These are phyloP conservation scores for Stenchaetothrips biformis DNA, from an alignment of 2,888 invertebrate genomes.

Conservation along the genomic window DNA sequence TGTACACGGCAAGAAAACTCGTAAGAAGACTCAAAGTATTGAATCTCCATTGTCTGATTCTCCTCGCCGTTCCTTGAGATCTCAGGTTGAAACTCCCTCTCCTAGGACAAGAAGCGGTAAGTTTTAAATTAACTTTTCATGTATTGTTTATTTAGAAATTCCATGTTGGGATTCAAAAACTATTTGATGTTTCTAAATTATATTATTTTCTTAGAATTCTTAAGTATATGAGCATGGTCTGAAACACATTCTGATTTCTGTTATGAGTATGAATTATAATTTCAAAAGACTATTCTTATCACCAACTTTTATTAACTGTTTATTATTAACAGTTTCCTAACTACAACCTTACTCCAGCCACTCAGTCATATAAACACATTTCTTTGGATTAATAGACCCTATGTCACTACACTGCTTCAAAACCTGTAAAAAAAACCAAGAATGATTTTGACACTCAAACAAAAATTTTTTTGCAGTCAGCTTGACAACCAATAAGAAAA, in stretches of 20 bases:
- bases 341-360: conserved; percentile 62
- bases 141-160: not conserved
- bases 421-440: conserved; percentile 35
- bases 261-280: not conserved
- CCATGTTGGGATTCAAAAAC: not conserved
- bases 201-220: not conserved
- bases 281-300: not conserved
- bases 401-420: conserved; percentile 70
- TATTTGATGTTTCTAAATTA: not conserved
- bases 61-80: not conserved
- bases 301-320: not conserved
- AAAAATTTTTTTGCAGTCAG: not conserved
- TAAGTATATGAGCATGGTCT: not conserved
- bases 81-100: not conserved
- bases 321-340: conserved; percentile 10
- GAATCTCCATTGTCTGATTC: not conserved
- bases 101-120: not conserved
- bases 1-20: not conserved
- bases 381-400: conserved; percentile 77
- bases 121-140: not conserved
- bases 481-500: not conserved
- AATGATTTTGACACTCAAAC: not conserved
- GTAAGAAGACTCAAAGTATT: not conserved
- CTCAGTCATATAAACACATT: conserved; percentile 81
- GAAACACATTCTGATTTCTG: no score